Conservation (phyloP, 2,888 invertebrate species). For the Hetaerina titia region DNA sequence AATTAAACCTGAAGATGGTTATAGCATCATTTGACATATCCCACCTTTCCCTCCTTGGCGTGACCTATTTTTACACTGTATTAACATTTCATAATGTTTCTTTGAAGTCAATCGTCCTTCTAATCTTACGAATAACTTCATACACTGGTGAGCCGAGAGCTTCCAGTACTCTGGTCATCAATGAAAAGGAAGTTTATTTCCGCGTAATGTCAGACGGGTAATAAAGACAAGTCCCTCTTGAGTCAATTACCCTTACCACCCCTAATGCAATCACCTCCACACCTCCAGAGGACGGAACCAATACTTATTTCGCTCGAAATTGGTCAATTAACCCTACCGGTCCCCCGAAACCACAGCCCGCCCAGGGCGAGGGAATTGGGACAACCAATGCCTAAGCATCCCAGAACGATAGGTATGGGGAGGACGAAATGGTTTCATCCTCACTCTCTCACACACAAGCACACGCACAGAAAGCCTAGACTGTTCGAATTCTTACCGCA, state of each 20-base stretch:
- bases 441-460: too few relatives aligned
- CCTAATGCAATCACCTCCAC: background rate
- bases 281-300: background rate
- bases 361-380: background rate
- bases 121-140: too few relatives aligned
- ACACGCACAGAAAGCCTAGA: too few relatives aligned
- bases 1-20: too few relatives aligned
- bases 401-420: background rate
- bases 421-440: background rate
- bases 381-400: background rate
- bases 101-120: too few relatives aligned
- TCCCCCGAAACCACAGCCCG: background rate
- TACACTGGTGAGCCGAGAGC: too few relatives aligned
- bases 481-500: too few relatives aligned
- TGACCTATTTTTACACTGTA: too few relatives aligned
- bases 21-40: too few relatives aligned
- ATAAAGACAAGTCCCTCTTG: background rate
- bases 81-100: too few relatives aligned
- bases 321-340: slow-evolving; percentile 1
- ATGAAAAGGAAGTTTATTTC: background rate
- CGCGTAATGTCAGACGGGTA: background rate
- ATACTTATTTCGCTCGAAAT: background rate
- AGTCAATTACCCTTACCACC: background rate
- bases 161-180: too few relatives aligned
- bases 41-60: too few relatives aligned